Percentiles rank a stretch among this genome's conserved stretches.
Evolutionary conservation across 1,140 invertebrate genomes (phyloP).

Genomic region (Drosophila orosa): DNA sequence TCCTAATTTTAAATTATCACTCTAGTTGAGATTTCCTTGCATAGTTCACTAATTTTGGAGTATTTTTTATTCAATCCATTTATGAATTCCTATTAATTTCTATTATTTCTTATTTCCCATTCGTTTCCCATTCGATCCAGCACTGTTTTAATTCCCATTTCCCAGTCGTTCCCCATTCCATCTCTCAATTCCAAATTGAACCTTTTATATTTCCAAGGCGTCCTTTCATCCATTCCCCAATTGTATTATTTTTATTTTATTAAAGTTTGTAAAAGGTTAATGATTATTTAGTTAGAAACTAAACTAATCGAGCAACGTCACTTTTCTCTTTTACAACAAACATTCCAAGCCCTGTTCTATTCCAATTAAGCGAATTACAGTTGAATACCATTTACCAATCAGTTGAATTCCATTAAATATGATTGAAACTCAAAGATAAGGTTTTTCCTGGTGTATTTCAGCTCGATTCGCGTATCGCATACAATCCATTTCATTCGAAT

Average conservation of each 20-base stretch:
- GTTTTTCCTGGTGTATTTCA: constrained; percentile 1
- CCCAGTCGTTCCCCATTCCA: not conserved
- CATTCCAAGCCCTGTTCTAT: not conserved
- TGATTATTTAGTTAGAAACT: not conserved
- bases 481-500: constrained; percentile 72
- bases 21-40: no score
- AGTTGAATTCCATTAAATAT: not conserved
- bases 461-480: constrained; percentile 50
- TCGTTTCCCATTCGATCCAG: no score
- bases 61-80: no score
- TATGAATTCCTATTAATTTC: no score
- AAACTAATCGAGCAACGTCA: not conserved
- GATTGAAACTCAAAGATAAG: not conserved
- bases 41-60: no score
- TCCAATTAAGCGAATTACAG: not conserved
- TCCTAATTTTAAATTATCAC: no score
- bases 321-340: not conserved
- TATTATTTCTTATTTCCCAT: no score
- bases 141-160: no score
- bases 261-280: not conserved
- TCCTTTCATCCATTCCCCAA: not conserved
- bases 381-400: not conserved
- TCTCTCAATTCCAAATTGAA: not conserved
- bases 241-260: not conserved
- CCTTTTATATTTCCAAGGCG: not conserved